Base-by-base conservation (phyloP, 2,888 invertebrate genomes). In the Drosophila nr. perissopoda region DNA sequence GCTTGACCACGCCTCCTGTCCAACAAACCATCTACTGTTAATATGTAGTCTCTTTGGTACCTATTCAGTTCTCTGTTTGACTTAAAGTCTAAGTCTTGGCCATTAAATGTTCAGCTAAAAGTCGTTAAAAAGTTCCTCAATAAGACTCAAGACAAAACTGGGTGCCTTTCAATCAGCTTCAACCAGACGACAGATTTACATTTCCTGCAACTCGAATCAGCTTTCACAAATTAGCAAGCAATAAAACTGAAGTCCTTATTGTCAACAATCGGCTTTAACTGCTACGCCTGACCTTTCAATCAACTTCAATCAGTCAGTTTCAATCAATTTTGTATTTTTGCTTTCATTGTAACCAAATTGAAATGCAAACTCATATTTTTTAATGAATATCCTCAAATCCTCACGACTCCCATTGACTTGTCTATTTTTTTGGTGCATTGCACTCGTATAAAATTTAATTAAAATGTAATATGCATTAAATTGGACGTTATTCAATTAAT, bases 1-100 rank as follows among this genome's bases (percentile, higher is more conserved):
- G 27, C 33, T 69, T 33, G 52, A 31, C 49, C 53, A 59, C 69
- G 58, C 78, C 76, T 51, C 33, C 29, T 31, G 51, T 29, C 59
- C 45, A 10, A 8, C 2, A 21, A 10, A 8, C 7, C 2, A 27
- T 31, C 45, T 13, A 36, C 34, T 54, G 34, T 25, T 18, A 21
- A 33, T 16, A 21, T 33, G 29, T 34, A 21, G 27, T 18, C 58
- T 25, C 27, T 16, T 42, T 33, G 27, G 36, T 49, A 54, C 31
- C 45, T 38, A 51, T 58, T 63, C 25, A 60, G 29, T 73, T 73
- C 54, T 67, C 27, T 67, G 67, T 34, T 45, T 33, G 36, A 27
- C 40, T 40, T 7, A 5, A 33, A 2, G 40, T 66, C 74, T 40
- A 71, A 38, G n/a, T 42, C 36, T 59, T 25, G 36, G 31, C 29